phyloP scores from a whole-genome alignment of 1,140 invertebrate genomes.

The Bombus breviceps region DNA sequence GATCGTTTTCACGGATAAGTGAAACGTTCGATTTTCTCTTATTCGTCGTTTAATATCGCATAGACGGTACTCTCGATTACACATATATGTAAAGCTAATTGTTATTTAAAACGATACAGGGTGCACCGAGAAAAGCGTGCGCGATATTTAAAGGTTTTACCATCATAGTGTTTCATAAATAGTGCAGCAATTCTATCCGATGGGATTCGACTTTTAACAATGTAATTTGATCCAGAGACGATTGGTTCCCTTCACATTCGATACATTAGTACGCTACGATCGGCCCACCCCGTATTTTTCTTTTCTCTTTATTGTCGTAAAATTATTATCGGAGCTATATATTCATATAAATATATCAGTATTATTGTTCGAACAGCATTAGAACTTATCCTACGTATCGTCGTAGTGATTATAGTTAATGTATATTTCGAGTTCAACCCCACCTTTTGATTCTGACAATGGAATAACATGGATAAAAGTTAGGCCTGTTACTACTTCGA shows the following conservation, averaged over 20 bases:
- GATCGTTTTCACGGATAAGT: constrained; percentile 1
- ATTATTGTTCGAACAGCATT: constrained; percentile 84
- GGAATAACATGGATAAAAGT: constrained; percentile 72
- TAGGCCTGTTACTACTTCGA: constrained; percentile 82
- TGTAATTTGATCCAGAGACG: neutral
- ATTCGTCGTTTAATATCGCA: neutral
- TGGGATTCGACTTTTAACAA: neutral
- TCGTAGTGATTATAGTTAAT: constrained; percentile 61
- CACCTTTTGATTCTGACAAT: constrained; percentile 46
- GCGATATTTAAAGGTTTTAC: neutral
- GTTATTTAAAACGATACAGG: constrained; percentile 53
- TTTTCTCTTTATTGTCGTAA: constrained; percentile 75
- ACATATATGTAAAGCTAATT: constrained; percentile 67
- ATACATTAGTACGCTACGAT: neutral
- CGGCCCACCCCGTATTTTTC: constrained; percentile 38
- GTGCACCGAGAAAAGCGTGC: constrained; percentile 36
- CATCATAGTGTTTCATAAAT: neutral
- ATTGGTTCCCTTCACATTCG: neutral
- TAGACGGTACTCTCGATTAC: constrained; percentile 10
- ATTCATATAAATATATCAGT: constrained; percentile 77
- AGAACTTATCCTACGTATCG: constrained; percentile 78
- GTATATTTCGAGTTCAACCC: constrained; percentile 51
- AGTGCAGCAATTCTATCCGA: too few relatives aligned
- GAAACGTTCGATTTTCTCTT: constrained; percentile 13
- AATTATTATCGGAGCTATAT: constrained; percentile 75